phyloP scores from a whole-genome alignment of 2,888 invertebrate species.

The Limnephilus rhombicus region DNA sequence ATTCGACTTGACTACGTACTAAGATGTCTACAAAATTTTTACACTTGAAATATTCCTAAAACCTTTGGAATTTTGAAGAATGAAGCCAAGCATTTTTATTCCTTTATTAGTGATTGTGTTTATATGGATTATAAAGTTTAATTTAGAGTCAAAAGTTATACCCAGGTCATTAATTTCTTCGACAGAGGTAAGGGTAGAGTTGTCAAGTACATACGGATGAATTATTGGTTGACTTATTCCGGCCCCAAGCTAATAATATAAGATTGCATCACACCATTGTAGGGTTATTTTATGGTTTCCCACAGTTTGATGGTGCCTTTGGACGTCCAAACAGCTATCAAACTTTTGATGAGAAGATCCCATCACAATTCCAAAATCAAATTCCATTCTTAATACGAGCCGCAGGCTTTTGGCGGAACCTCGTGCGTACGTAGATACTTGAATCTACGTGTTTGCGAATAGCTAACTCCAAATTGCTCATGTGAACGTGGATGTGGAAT shows the following conservation, averaged over 20 bases:
- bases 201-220: no score
- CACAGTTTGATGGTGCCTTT: neutral
- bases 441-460: neutral
- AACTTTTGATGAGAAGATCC: neutral
- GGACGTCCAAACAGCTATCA: neutral
- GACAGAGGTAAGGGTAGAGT: no score
- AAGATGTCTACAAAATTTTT: no score
- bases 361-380: neutral
- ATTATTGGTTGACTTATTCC: no score
- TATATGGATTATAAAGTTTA: no score
- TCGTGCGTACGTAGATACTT: neutral
- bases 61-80: no score
- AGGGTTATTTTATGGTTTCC: neutral
- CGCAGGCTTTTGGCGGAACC: neutral
- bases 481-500: constrained; percentile 12
- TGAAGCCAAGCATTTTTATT: no score
- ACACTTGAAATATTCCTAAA: no score
- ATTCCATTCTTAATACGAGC: neutral
- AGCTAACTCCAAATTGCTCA: neutral
- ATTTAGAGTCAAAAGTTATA: no score
- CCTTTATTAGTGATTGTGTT: no score
- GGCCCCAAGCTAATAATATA: neutral
- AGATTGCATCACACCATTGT: neutral
- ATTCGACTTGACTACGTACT: no score
- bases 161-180: no score